phyloP scores from a whole-genome alignment of 2,797 vertebrate species.

The Coregonus suidteri region DNA sequence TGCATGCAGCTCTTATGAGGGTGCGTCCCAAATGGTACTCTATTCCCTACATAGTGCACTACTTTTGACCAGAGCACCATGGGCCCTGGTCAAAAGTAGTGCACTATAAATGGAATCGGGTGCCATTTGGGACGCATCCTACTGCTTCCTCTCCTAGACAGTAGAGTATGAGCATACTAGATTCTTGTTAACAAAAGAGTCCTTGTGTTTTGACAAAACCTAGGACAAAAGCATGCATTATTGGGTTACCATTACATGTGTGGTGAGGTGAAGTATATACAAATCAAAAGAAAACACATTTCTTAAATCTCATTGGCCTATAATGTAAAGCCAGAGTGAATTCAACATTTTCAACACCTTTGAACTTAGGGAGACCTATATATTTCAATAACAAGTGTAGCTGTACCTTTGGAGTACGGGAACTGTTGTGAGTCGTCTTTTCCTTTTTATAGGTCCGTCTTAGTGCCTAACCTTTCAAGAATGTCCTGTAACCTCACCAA shows the following conservation, averaged over 20 bases:
- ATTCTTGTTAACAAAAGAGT: not conserved
- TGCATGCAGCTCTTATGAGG: not conserved
- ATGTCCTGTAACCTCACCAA: slow-evolving; percentile 10
- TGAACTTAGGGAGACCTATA: not conserved
- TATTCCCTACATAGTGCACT: no score
- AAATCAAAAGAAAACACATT: not conserved
- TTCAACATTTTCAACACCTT: no score
- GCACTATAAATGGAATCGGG: no score
- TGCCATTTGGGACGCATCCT: no score
- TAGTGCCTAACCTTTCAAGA: slow-evolving; percentile 29
- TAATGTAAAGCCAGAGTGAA: no score
- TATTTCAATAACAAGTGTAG: not conserved
- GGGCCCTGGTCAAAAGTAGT: no score
- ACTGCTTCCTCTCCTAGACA: slow-evolving; percentile 14
- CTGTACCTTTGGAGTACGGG: not conserved
- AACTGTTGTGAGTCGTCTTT: not conserved
- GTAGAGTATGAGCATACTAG: slow-evolving; percentile 1
- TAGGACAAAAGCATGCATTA: no score
- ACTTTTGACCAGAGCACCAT: no score
- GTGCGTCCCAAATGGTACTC: no score
- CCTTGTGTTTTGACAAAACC: not conserved
- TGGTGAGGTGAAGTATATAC: no score
- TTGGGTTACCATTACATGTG: no score
- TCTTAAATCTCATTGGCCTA: not conserved
- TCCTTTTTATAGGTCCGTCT: slow-evolving; percentile 16